Evolutionary conservation across 1,140 invertebrate species (phyloP).

Genomic region (Drosophila nasuta): DNA sequence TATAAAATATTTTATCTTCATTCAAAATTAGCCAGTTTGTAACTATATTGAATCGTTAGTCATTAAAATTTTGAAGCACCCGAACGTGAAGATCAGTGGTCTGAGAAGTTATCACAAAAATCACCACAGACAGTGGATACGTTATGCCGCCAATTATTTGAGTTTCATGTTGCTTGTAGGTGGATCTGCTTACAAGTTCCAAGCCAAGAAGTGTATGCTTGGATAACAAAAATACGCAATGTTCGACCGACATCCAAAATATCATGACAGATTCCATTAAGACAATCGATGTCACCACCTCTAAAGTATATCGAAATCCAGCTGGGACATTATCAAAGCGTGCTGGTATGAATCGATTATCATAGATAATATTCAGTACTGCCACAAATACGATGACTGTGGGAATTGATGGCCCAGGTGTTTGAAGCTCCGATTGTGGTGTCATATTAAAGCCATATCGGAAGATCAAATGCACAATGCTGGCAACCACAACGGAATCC

Average conservation of each 20-base stretch:
- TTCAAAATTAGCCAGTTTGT: not conserved
- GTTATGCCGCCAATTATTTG: constrained; percentile 34
- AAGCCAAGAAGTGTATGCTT: constrained; percentile 4
- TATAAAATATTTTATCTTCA: no score
- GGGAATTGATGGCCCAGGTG: constrained; percentile 2
- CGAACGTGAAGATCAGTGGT: constrained; percentile 40
- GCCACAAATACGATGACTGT: constrained; percentile 15
- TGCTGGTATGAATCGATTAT: constrained; percentile 35
- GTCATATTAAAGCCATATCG: not conserved
- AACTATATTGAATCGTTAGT: not conserved
- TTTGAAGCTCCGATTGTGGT: not conserved
- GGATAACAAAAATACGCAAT: not conserved
- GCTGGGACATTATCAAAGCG: not conserved
- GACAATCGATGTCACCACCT: constrained; percentile 3
- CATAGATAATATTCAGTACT: constrained; percentile 44
- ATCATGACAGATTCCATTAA: constrained; percentile 32
- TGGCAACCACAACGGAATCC: constrained; percentile 10
- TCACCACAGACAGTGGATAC: constrained; percentile 33
- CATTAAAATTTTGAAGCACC: constrained; percentile 4
- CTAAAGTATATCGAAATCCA: constrained; percentile 4
- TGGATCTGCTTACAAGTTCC: not conserved
- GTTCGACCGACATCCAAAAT: constrained; percentile 37
- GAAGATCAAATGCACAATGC: constrained; percentile 7
- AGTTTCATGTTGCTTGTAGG: constrained; percentile 5
- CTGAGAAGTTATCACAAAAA: constrained; percentile 28